Evolutionary conservation across 2,797 vertebrate genomes (phyloP).

Genomic region (Cuculus canorus): DNA sequence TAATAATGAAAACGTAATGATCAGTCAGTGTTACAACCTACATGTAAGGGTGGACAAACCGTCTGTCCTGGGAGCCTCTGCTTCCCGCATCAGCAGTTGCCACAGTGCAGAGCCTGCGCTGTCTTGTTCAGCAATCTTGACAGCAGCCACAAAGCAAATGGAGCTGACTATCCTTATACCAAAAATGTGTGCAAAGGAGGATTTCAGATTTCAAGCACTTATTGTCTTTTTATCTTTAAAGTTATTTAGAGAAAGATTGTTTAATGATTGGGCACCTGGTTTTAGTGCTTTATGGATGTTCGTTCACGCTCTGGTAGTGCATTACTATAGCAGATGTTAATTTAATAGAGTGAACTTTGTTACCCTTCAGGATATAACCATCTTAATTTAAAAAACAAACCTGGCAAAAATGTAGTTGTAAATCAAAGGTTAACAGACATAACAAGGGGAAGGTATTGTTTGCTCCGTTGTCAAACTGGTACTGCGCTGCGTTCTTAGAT

Average conservation of each 20-base stretch:
- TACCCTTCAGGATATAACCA: constrained; percentile 8
- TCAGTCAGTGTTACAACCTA: neutral
- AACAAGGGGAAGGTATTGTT: constrained; percentile 20
- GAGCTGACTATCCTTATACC: neutral
- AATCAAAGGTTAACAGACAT: constrained; percentile 50
- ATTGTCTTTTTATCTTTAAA: neutral
- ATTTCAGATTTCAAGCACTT: neutral
- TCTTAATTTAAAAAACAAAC: constrained; percentile 36
- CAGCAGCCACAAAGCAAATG: neutral
- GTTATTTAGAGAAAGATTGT: neutral
- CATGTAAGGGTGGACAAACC: neutral
- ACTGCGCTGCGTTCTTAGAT: constrained; percentile 8
- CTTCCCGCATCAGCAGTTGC: neutral
- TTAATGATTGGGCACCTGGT: constrained; percentile 1
- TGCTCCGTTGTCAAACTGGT: neutral
- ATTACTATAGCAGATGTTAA: constrained; percentile 45
- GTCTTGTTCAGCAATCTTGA: neutral
- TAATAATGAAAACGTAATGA: neutral
- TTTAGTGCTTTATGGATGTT: neutral
- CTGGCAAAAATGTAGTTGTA: neutral
- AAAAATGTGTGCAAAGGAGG: neutral
- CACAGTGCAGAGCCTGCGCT: neutral
- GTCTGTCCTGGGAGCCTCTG: neutral
- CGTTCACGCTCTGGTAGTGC: neutral
- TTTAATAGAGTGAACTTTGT: constrained; percentile 23